phyloP scores from a whole-genome alignment of 2,797 vertebrate species.

The Leptatherina wallacei region DNA sequence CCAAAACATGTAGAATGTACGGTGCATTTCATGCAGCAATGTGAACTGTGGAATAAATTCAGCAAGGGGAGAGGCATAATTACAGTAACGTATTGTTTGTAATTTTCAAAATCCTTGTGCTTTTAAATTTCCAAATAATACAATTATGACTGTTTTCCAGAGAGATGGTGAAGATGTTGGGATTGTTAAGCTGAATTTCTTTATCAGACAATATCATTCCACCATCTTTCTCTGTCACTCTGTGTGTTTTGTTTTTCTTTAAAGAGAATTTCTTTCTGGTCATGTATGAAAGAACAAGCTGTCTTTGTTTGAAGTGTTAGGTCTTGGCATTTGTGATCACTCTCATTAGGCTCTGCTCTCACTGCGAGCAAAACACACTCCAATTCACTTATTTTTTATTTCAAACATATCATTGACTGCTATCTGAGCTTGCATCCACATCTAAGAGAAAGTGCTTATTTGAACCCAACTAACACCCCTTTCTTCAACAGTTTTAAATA shows the following conservation, averaged over 20 bases:
- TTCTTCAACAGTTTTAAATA: slow-evolving; percentile 72
- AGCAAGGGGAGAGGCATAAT: slow-evolving; percentile 54
- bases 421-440: slow-evolving; percentile 70
- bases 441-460: slow-evolving; percentile 73
- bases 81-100: slow-evolving; percentile 49
- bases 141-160: slow-evolving; percentile 51
- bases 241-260: slow-evolving; percentile 60
- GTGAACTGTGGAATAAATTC: slow-evolving; percentile 30
- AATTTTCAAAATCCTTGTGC: slow-evolving; percentile 55
- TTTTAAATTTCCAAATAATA: slow-evolving; percentile 58
- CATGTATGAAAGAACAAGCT: slow-evolving; percentile 71
- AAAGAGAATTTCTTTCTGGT: slow-evolving; percentile 68
- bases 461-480: slow-evolving; percentile 58
- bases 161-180: slow-evolving; percentile 39
- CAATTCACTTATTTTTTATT: slow-evolving; percentile 76
- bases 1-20: slow-evolving; percentile 52
- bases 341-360: slow-evolving; percentile 73
- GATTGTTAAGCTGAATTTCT: slow-evolving; percentile 34
- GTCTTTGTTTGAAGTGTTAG: slow-evolving; percentile 77
- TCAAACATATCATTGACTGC: slow-evolving; percentile 77
- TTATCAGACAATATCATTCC: slow-evolving; percentile 40
- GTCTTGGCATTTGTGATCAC: slow-evolving; percentile 77
- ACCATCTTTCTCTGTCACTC: slow-evolving; percentile 41
- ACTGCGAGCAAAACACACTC: slow-evolving; percentile 61
- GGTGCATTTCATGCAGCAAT: slow-evolving; percentile 27